Conservation (phyloP, 2,888 invertebrate genomes). For the Dynastes maya region DNA sequence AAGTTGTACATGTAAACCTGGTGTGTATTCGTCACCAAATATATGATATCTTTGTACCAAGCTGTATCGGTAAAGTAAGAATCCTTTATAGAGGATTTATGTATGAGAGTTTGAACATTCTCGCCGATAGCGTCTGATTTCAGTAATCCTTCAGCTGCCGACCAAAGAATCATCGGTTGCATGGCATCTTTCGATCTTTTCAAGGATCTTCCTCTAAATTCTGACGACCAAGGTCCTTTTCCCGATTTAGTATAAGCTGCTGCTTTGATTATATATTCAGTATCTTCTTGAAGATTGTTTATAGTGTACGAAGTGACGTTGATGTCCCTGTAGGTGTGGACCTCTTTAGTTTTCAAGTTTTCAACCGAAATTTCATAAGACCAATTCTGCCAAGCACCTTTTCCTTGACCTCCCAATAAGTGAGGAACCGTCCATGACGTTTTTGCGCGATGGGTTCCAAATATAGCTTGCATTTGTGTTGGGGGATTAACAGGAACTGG, state of each 20-base stretch:
- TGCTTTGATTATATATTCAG: conserved; percentile 84
- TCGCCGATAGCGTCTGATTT: conserved; percentile 88
- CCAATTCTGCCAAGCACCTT: conserved; percentile 83
- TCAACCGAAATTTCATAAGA: conserved; percentile 83
- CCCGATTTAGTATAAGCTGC: conserved; percentile 85
- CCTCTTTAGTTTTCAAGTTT: conserved; percentile 70
- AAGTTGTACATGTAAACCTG: conserved; percentile 82
- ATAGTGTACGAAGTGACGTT: conserved; percentile 79
- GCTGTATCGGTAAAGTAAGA: conserved; percentile 81
- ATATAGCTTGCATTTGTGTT: conserved; percentile 84
- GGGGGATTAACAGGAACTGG: conserved; percentile 88
- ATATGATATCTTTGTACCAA: conserved; percentile 84
- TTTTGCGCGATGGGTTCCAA: conserved; percentile 83
- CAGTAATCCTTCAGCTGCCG: conserved; percentile 82
- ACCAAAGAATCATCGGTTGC: conserved; percentile 81
- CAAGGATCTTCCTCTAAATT: conserved; percentile 82
- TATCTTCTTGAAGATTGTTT: conserved; percentile 81
- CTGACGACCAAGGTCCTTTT: conserved; percentile 85
- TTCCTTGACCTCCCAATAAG: conserved; percentile 81
- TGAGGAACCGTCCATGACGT: conserved; percentile 89
- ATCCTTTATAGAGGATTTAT: conserved; percentile 75
- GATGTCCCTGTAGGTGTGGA: conserved; percentile 70
- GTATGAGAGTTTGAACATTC: conserved; percentile 80
- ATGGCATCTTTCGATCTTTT: conserved; percentile 72
- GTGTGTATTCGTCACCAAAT: conserved; percentile 83